phyloP scores from a whole-genome alignment of 2,888 invertebrate genomes.

The Caenorhabditis sp. region DNA sequence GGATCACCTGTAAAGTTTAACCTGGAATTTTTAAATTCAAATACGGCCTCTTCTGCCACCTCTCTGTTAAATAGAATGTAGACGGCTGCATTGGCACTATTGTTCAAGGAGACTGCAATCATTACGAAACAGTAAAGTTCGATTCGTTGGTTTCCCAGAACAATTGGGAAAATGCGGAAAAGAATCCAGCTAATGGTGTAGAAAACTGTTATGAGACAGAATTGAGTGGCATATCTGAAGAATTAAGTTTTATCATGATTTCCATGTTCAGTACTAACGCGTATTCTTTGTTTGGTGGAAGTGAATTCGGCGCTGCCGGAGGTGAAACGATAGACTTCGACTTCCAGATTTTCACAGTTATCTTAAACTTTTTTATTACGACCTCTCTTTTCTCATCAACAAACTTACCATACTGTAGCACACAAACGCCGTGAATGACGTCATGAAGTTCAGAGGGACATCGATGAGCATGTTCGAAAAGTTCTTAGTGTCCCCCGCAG shows the following conservation, averaged over 20 bases:
- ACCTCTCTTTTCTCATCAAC: not conserved
- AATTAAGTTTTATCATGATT: too few relatives aligned
- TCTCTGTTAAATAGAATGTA: constrained; percentile 65
- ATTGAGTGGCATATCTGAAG: constrained; percentile 65
- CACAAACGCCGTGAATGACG: constrained; percentile 20
- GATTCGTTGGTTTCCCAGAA: constrained; percentile 41
- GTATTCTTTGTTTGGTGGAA: not conserved
- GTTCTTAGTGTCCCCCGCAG: constrained; percentile 1
- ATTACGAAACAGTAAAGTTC: constrained; percentile 58
- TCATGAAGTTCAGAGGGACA: constrained; percentile 49
- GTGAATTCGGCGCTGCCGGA: not conserved
- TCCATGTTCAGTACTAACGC: not conserved
- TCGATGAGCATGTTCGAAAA: constrained; percentile 51
- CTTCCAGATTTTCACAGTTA: constrained; percentile 18
- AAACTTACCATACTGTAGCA: constrained; percentile 41
- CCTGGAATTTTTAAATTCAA: not conserved
- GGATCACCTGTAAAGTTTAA: constrained; percentile 5
- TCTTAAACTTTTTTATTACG: constrained; percentile 10
- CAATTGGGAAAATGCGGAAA: constrained; percentile 63
- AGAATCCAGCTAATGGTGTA: constrained; percentile 66
- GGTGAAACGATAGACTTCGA: constrained; percentile 10
- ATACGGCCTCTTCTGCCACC: constrained; percentile 17
- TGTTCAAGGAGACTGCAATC: constrained; percentile 63
- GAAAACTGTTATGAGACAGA: constrained; percentile 62
- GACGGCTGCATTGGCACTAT: constrained; percentile 62